These are phyloP conservation scores for Scartelaos histophorus DNA, from an alignment of 2,113 vertebrate genomes.

Conservation along the genomic window DNA sequence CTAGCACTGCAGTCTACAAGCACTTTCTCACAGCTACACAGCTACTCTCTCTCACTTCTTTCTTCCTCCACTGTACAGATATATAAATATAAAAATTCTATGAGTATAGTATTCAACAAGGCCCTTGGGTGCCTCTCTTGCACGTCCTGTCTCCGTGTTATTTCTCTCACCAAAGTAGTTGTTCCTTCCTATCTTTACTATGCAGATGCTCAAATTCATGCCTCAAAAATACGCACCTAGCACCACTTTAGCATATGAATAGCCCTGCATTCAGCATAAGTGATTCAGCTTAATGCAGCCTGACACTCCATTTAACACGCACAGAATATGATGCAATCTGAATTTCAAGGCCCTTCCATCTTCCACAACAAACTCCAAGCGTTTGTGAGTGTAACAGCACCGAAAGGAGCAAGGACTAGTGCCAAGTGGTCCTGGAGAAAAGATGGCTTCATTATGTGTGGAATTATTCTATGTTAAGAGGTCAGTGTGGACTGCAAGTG, in stretches of 20 bases:
- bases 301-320: slow-evolving; percentile 60
- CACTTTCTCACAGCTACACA: slow-evolving; percentile 20
- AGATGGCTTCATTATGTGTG: slow-evolving; percentile 21
- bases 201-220: slow-evolving; percentile 48
- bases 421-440: slow-evolving; percentile 33
- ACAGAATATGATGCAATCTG: slow-evolving; percentile 66
- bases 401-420: slow-evolving; percentile 35
- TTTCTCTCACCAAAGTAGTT: slow-evolving; percentile 35
- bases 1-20: slow-evolving; percentile 2
- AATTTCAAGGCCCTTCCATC: slow-evolving; percentile 55
- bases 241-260: slow-evolving; percentile 64
- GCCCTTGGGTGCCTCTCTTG: slow-evolving; percentile 32
- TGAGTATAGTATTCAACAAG: slow-evolving; percentile 50
- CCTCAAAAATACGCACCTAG: slow-evolving; percentile 46
- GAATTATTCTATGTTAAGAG: slow-evolving; percentile 4
- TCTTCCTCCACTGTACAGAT: slow-evolving; percentile 48
- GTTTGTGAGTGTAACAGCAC: slow-evolving; percentile 35
- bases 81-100: slow-evolving; percentile 51
- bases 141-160: slow-evolving; percentile 24
- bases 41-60: slow-evolving; percentile 25
- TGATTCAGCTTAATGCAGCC: slow-evolving; percentile 63
- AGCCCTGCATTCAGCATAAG: slow-evolving; percentile 54
- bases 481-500: not conserved
- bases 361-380: slow-evolving; percentile 53
- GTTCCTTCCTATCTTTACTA: slow-evolving; percentile 58